phyloP scores from a whole-genome alignment of 2,797 vertebrate genomes.

The Gymnoscopelus microlampas region DNA sequence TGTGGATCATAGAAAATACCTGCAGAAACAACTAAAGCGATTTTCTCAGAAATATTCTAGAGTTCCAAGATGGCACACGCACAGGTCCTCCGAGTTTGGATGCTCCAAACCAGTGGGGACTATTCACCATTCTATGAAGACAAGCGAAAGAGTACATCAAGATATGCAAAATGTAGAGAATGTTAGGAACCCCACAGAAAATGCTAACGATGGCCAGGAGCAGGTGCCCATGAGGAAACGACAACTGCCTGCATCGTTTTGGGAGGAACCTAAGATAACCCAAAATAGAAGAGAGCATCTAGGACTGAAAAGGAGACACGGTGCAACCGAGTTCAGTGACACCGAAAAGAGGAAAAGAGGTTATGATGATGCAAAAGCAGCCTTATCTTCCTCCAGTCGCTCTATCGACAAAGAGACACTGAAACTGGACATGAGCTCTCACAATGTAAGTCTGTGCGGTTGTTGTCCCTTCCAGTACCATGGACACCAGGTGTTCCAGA shows the following conservation, averaged over 20 bases:
- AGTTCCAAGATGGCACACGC: conserved; percentile 86
- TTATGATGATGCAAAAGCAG: conserved; percentile 64
- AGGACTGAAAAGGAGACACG: conserved; percentile 65
- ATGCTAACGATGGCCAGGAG: conserved; percentile 67
- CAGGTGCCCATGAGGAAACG: conserved; percentile 98
- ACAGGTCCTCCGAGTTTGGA: conserved; percentile 75
- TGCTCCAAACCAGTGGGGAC: conserved; percentile 67
- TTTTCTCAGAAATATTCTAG: conserved; percentile 95
- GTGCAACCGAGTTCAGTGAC: conserved; percentile 47
- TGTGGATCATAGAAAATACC: conserved; percentile 96
- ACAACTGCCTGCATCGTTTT: conserved; percentile 96
- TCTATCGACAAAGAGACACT: conserved; percentile 79
- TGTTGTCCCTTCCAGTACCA: conserved; percentile 92
- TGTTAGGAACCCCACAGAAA: conserved; percentile 62
- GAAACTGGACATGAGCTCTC: conserved; percentile 76
- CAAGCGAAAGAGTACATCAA: conserved; percentile 63
- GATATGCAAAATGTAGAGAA: conserved; percentile 53
- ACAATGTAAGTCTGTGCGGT: conserved; percentile 82
- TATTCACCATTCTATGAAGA: conserved; percentile 40
- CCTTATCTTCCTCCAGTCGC: conserved; percentile 52
- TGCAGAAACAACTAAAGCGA: conserved; percentile 97
- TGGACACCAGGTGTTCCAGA: conserved; percentile 86
- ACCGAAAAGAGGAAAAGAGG: conserved; percentile 64
- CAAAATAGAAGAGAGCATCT: conserved; percentile 65
- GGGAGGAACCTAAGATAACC: conserved; percentile 92